Percentiles rank a stretch among this genome's conserved stretches.
Conservation (phyloP, 2,797 vertebrate genomes). For the Anisognathus igniventris region DNA sequence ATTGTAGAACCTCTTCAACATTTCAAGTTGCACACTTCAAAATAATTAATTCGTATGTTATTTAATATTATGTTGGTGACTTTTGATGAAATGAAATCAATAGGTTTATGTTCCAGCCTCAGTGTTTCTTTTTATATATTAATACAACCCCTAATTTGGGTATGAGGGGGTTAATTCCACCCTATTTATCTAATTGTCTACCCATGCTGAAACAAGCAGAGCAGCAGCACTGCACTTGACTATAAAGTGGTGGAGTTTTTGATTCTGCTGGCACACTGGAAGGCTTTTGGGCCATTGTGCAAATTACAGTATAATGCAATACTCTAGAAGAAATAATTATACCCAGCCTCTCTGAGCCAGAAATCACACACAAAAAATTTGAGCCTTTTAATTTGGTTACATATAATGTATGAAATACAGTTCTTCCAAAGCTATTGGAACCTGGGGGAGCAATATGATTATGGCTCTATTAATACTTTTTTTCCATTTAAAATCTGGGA, state of each 20-base stretch:
- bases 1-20: neutral
- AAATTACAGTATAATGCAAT: constrained; percentile 44
- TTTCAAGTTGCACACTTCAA: neutral
- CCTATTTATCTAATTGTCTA: neutral
- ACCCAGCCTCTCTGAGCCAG: neutral
- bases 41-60: neutral
- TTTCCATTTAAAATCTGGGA: constrained; percentile 2
- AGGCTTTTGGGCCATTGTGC: constrained; percentile 13
- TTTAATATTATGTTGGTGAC: neutral
- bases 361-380: neutral
- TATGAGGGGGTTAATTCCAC: constrained; percentile 18
- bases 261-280: neutral
- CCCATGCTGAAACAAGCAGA: neutral
- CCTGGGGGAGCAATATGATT: constrained; percentile 8
- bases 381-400: constrained; percentile 29
- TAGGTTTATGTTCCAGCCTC: neutral
- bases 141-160: neutral
- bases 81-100: neutral
- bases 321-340: constrained; percentile 41
- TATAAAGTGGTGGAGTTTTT: constrained; percentile 13
- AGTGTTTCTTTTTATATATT: neutral
- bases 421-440: constrained; percentile 23
- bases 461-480: constrained; percentile 3
- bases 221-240: neutral
- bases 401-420: neutral